phyloP scores from a whole-genome alignment of 2,797 vertebrate genomes.

The Podargus strigoides region DNA sequence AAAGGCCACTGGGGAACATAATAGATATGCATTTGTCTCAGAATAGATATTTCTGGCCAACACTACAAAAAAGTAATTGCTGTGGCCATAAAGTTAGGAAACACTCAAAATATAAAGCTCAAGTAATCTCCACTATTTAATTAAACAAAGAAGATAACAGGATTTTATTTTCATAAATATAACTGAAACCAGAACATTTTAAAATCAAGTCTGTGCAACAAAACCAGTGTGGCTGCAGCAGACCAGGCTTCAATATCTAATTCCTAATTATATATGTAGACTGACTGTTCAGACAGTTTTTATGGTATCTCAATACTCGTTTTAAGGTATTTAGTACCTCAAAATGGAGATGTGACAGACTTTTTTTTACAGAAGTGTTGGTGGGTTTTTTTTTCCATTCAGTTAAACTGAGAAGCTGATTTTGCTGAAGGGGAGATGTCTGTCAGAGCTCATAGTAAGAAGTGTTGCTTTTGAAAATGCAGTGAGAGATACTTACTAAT shows the following conservation, averaged over 20 bases:
- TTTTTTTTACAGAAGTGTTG: too few relatives aligned
- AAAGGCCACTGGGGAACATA: not conserved
- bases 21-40: not conserved
- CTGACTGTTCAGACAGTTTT: not conserved
- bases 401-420: too few relatives aligned
- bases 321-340: not conserved
- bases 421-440: too few relatives aligned
- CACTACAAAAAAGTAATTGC: not conserved
- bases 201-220: not conserved
- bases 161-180: not conserved
- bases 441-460: too few relatives aligned
- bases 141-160: not conserved
- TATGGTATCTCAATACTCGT: not conserved
- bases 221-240: not conserved
- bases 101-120: not conserved
- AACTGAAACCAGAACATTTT: not conserved
- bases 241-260: not conserved
- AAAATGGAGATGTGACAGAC: not conserved
- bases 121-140: not conserved
- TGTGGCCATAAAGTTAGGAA: not conserved
- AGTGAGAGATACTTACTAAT: too few relatives aligned
- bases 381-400: too few relatives aligned
- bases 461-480: too few relatives aligned
- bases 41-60: not conserved
- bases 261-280: not conserved